A percentile compares a stretch with the other conserved stretches of the same genome.
These are phyloP conservation scores for Parnassius glacialis DNA, from an alignment of 2,888 invertebrate species.

Conservation along the genomic window DNA sequence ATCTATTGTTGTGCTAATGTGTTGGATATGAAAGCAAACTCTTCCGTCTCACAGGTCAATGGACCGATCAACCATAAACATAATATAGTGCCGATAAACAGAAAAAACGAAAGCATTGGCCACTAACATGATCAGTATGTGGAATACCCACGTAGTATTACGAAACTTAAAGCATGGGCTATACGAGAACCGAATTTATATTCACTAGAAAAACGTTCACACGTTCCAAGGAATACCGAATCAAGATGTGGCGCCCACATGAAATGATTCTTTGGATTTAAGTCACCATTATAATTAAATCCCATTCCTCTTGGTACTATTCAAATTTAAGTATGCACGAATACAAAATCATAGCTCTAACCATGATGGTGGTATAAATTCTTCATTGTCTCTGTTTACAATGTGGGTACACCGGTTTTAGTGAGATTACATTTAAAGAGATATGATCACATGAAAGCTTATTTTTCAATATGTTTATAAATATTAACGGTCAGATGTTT, in stretches of 20 bases:
- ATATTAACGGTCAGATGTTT: constrained; percentile 5
- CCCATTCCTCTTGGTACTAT: constrained; percentile 26
- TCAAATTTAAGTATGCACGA: constrained; percentile 30
- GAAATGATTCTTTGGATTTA: constrained; percentile 38
- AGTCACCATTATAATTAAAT: constrained; percentile 36
- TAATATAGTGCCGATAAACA: constrained; percentile 31
- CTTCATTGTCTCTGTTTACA: constrained; percentile 59
- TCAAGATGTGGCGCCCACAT: constrained; percentile 53
- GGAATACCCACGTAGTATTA: constrained; percentile 47
- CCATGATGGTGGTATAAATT: constrained; percentile 50
- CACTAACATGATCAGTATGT: constrained; percentile 30
- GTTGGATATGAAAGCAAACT: constrained; percentile 31
- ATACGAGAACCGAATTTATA: constrained; percentile 54
- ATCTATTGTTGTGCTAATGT: constrained; percentile 26
- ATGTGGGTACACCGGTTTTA: constrained; percentile 67
- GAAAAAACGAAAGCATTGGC: constrained; percentile 35
- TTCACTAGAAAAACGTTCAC: constrained; percentile 55
- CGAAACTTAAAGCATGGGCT: constrained; percentile 47
- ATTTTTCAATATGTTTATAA: constrained; percentile 17
- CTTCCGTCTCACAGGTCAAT: constrained; percentile 25
- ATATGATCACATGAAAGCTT: constrained; percentile 15
- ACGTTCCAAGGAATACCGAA: constrained; percentile 49
- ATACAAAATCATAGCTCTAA: constrained; percentile 39
- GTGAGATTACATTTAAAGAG: constrained; percentile 26
- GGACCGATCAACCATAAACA: constrained; percentile 25